Conservation (phyloP, 2,888 invertebrate species). For the Andrena fulva region DNA sequence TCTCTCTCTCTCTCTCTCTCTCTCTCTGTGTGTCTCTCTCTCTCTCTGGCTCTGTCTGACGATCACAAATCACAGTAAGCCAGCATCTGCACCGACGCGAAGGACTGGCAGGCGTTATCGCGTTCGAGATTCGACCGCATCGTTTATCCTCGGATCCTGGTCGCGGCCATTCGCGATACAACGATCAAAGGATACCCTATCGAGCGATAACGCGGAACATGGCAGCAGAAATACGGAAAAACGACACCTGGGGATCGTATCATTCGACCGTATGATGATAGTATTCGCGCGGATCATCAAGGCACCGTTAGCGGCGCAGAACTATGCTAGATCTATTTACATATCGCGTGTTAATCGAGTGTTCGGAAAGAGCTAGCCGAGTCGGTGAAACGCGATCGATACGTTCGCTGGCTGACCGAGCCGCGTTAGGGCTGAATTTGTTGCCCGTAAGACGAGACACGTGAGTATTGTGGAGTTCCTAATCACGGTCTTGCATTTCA, state of each 20-base stretch:
- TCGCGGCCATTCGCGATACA: conserved; percentile 33
- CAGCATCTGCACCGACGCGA: conserved; percentile 41
- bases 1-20: neutral
- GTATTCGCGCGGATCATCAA: conserved; percentile 1
- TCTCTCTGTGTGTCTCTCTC: neutral
- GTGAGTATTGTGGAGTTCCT: no score
- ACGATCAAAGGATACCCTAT: conserved; percentile 54
- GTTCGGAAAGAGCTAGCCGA: neutral
- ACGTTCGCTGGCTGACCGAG: neutral
- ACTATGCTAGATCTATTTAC: conserved; percentile 8
- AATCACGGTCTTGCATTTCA: no score
- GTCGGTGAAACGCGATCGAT: neutral
- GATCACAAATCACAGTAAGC: conserved; percentile 62
- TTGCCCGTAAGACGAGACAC: no score
- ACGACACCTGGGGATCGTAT: conserved; percentile 24
- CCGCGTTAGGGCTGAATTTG: no score
- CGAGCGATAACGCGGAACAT: conserved; percentile 51
- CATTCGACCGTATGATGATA: conserved; percentile 19
- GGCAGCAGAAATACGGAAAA: conserved; percentile 37
- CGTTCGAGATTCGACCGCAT: conserved; percentile 58
- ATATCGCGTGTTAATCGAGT: conserved; percentile 11
- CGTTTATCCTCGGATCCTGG: conserved; percentile 61
- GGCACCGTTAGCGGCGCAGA: conserved; percentile 20
- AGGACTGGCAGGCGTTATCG: conserved; percentile 62
- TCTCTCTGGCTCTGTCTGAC: neutral